These are phyloP conservation scores for Ruditapes philippinarum DNA, from an alignment of 1,140 invertebrate genomes.

Conservation along the genomic window DNA sequence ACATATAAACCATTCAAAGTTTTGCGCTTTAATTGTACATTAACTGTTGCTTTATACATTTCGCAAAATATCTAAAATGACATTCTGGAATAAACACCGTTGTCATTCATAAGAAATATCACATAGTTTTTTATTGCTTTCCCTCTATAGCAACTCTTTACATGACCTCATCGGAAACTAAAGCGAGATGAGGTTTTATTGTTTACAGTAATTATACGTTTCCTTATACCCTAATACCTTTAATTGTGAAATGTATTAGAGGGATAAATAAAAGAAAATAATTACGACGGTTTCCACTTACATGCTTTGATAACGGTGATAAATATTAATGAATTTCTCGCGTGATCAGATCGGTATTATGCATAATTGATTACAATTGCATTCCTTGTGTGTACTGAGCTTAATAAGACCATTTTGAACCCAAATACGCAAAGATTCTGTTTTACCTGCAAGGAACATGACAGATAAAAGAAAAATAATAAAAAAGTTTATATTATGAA, in stretches of 20 bases:
- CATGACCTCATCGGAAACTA: background rate
- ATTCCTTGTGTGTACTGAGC: too few species aligned
- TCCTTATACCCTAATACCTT: background rate
- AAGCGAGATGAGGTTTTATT: background rate
- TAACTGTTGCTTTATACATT: too few species aligned
- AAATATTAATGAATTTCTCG: conserved; percentile 33
- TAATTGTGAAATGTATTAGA: background rate
- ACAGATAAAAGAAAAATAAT: too few species aligned
- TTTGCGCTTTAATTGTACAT: too few species aligned
- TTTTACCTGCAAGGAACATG: too few species aligned
- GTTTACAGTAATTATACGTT: background rate
- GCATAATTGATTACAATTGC: too few species aligned
- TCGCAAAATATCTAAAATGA: too few species aligned
- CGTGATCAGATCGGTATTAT: background rate
- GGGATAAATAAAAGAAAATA: conserved; percentile 1
- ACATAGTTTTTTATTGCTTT: background rate
- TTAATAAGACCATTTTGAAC: too few species aligned
- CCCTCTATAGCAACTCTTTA: background rate
- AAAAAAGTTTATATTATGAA: too few species aligned
- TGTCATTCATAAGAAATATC: background rate
- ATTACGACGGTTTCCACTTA: background rate
- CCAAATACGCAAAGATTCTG: too few species aligned
- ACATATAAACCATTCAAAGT: too few species aligned
- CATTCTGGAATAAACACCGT: background rate
- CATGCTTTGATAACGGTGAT: background rate